Conservation (phyloP, 2,797 vertebrate species). For the Pogoniulus pusillus region DNA sequence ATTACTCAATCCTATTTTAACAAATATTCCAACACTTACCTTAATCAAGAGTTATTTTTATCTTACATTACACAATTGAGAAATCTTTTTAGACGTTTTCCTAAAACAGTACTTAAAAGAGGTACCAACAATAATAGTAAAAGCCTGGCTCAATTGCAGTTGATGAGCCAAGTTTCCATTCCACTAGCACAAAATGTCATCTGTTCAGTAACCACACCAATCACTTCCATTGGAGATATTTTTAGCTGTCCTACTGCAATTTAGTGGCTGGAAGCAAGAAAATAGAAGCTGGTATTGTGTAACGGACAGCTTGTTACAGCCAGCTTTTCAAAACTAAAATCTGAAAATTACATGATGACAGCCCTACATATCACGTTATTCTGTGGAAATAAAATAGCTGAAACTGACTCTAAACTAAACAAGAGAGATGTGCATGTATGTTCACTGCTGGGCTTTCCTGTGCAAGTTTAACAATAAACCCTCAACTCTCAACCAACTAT, state of each 20-base stretch:
- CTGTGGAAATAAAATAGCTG: neutral
- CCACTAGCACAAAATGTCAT: neutral
- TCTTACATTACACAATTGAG: neutral
- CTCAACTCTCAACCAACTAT: neutral
- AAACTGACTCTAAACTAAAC: neutral
- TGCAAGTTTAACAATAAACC: neutral
- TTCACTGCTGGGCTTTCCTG: neutral
- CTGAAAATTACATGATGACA: neutral
- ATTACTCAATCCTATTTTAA: neutral
- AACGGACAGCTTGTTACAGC: neutral
- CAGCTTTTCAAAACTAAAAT: neutral
- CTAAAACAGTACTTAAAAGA: neutral
- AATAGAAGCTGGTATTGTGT: neutral
- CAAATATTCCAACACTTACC: neutral
- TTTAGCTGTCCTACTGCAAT: neutral
- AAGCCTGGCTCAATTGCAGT: neutral
- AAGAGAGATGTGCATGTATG: fast-evolving
- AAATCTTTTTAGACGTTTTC: neutral
- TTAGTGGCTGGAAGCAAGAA: neutral
- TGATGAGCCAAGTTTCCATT: slow-evolving; percentile 4
- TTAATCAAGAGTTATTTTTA: neutral
- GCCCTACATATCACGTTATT: neutral
- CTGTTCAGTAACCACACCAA: neutral
- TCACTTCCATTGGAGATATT: neutral
- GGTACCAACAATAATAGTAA: neutral